These are phyloP conservation scores for Ellobius talpinus DNA, from an alignment of 2,113 vertebrate species.

Conservation along the genomic window DNA sequence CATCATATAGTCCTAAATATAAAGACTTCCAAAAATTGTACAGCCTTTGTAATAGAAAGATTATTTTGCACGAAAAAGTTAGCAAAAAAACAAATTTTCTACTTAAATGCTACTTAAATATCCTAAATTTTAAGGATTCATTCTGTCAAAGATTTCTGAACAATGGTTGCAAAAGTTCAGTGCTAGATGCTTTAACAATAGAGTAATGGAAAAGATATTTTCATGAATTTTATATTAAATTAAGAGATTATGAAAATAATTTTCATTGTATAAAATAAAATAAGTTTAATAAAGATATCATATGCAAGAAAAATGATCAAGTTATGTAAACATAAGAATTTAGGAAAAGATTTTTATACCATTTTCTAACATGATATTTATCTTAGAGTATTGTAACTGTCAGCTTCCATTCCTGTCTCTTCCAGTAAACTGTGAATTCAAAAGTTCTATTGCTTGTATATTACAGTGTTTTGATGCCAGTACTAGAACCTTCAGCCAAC, in stretches of 20 bases:
- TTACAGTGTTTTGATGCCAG: not conserved
- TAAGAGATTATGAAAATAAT: conserved; percentile 68
- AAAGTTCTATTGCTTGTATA: not conserved
- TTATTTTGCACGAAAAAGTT: not conserved
- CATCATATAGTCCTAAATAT: not conserved
- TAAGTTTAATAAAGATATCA: conserved; percentile 24
- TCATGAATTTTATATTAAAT: conserved; percentile 57
- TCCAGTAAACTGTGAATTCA: not conserved
- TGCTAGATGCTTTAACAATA: not conserved
- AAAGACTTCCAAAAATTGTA: not conserved
- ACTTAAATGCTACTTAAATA: not conserved
- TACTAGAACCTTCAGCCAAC: not conserved
- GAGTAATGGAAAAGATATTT: conserved; percentile 36
- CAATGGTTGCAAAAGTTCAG: not conserved
- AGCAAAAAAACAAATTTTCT: not conserved
- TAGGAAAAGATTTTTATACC: not conserved
- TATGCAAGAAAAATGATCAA: conserved; percentile 59
- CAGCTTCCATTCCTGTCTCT: not conserved
- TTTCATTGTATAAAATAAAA: conserved; percentile 53
- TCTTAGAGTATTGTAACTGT: not conserved
- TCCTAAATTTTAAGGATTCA: not conserved
- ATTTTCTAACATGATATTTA: conserved; percentile 9
- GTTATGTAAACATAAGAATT: not conserved
- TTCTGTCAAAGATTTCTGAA: not conserved
- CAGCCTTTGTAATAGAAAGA: not conserved